Percentiles rank a stretch among this genome's conserved stretches.
These are phyloP conservation scores for Ciconia stormi DNA, from an alignment of 2,113 vertebrate species.

Conservation along the genomic window DNA sequence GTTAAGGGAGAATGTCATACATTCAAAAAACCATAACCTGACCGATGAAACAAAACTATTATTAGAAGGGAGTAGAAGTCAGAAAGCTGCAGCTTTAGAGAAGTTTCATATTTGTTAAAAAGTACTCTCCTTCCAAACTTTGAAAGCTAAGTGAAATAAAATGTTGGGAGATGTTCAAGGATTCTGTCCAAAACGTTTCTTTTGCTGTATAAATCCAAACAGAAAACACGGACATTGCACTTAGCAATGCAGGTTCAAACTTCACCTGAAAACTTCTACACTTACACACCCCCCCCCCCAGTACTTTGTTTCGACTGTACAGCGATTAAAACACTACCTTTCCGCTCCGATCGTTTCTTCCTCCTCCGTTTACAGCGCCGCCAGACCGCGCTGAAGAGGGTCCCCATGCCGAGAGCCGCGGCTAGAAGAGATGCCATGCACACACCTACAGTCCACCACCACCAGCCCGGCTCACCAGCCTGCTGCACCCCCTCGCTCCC, in stretches of 20 bases:
- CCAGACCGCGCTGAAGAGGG: slow-evolving; percentile 66
- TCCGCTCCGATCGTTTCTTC: slow-evolving; percentile 79
- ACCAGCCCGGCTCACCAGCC: background rate
- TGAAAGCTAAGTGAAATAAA: background rate
- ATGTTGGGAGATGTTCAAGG: background rate
- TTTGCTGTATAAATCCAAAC: background rate
- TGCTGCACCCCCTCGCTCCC: background rate
- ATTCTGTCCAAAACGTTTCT: background rate
- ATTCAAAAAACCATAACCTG: background rate
- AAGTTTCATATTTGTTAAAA: background rate
- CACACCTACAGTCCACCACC: background rate
- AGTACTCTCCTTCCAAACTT: background rate
- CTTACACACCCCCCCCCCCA: background rate
- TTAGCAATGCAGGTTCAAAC: background rate
- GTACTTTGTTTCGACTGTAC: rapidly evolving
- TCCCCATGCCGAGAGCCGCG: slow-evolving; percentile 53
- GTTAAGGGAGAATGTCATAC: background rate
- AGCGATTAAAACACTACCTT: slow-evolving; percentile 73
- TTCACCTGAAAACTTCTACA: background rate
- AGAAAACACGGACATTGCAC: background rate
- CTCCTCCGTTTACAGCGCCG: slow-evolving; percentile 78
- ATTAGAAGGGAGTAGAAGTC: background rate
- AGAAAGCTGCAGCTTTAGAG: background rate
- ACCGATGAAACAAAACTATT: background rate
- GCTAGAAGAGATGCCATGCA: slow-evolving; percentile 72